Conservation (phyloP, 2,888 invertebrate species). For the Dicycla oo region DNA sequence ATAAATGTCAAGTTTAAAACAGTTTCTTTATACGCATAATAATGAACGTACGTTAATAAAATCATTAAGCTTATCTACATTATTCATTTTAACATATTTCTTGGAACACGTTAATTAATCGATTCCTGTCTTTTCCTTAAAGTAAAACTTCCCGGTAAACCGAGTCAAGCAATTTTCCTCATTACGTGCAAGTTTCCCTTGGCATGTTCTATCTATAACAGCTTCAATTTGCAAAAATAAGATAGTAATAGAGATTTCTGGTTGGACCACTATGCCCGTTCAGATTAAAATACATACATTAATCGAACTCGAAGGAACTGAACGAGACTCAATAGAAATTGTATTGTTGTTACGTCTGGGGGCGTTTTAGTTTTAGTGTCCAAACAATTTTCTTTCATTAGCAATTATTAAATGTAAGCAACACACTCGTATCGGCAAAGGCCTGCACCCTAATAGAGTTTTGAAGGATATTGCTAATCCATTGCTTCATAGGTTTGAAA, state of each 20-base stretch:
- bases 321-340: too few species aligned
- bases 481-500: too few species aligned
- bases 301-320: too few species aligned
- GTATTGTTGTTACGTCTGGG: too few species aligned
- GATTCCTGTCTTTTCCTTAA: not conserved
- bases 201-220: not conserved
- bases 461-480: too few species aligned
- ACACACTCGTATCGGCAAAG: not conserved
- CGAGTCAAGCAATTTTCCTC: not conserved
- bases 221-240: not conserved
- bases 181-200: not conserved
- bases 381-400: not conserved
- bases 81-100: slow-evolving; percentile 10
- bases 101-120: slow-evolving; percentile 8
- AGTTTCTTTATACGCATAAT: not conserved
- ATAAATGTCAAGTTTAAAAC: not conserved
- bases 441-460: too few species aligned
- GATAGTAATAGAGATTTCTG: not conserved
- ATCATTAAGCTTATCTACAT: not conserved
- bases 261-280: not conserved
- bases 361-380: too few species aligned
- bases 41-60: not conserved
- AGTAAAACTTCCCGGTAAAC: slow-evolving; percentile 2
- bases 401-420: not conserved
- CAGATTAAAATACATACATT: not conserved